A percentile compares a stretch with the other conserved stretches of the same genome.
Conservation (phyloP, 2,113 vertebrate species). For the Philantomba maxwellii region DNA sequence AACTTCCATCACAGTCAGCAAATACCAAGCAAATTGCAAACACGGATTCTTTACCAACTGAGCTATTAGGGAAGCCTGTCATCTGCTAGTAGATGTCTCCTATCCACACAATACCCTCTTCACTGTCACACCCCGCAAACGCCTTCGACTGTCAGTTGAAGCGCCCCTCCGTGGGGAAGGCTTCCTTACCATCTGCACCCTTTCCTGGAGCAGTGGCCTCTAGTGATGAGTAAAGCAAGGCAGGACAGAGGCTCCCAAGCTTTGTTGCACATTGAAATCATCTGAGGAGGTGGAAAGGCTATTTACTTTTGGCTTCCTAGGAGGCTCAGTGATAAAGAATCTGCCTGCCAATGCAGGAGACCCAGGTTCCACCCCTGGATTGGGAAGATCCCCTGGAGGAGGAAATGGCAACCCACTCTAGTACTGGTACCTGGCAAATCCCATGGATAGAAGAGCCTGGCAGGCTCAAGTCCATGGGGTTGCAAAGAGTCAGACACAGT, state of each 20-base stretch:
- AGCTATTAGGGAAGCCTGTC: background rate
- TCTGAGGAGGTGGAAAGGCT: background rate
- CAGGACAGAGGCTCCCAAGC: background rate
- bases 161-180: fast-evolving
- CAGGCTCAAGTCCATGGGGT: background rate
- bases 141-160: background rate
- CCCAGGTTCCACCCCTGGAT: background rate
- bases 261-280: fast-evolving
- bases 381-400: background rate
- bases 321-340: background rate
- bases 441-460: background rate
- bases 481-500: background rate
- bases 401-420: background rate
- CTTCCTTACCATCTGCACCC: fast-evolving
- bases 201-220: no score
- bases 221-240: no score
- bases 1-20: constrained; percentile 8
- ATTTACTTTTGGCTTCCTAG: background rate
- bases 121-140: background rate
- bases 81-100: background rate
- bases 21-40: background rate
- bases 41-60: background rate
- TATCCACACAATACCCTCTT: background rate
- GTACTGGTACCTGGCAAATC: background rate
- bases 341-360: background rate